Percentiles rank a stretch among this genome's conserved stretches.
Conservation (phyloP, 1,140 invertebrate genomes). For the Piezodorus guildinii region DNA sequence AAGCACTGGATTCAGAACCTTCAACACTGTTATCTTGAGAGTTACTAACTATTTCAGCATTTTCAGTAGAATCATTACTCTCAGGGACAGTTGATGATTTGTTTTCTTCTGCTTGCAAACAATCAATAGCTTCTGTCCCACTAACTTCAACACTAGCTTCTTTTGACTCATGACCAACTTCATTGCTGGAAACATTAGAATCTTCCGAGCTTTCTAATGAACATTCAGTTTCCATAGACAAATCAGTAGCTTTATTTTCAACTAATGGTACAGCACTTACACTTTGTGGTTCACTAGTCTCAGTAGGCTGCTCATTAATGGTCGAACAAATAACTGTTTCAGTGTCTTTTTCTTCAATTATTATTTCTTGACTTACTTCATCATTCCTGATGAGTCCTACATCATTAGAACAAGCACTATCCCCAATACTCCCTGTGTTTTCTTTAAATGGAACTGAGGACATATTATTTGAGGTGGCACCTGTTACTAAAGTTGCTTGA, state of each 20-base stretch:
- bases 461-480: not conserved
- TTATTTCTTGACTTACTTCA: constrained; percentile 6
- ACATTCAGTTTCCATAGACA: not conserved
- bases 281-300: not conserved
- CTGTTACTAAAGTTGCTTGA: not conserved
- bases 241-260: not conserved
- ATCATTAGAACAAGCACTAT: not conserved
- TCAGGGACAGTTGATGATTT: not conserved
- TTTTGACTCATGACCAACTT: not conserved
- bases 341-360: constrained; percentile 8
- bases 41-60: not conserved
- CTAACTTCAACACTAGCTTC: constrained; percentile 5
- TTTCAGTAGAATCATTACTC: not conserved
- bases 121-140: not conserved
- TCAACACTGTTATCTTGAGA: not conserved
- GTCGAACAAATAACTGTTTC: constrained; percentile 20
- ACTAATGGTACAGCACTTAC: not conserved
- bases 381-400: constrained; percentile 2
- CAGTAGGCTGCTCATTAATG: not conserved
- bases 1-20: constrained; percentile 7
- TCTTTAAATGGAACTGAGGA: not conserved
- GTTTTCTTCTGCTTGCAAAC: not conserved
- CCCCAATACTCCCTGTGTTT: not conserved
- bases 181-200: constrained; percentile 7
- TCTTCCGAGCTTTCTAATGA: not conserved